These are phyloP conservation scores for Drosophila arizonae DNA, from an alignment of 1,140 invertebrate species.

Conservation along the genomic window DNA sequence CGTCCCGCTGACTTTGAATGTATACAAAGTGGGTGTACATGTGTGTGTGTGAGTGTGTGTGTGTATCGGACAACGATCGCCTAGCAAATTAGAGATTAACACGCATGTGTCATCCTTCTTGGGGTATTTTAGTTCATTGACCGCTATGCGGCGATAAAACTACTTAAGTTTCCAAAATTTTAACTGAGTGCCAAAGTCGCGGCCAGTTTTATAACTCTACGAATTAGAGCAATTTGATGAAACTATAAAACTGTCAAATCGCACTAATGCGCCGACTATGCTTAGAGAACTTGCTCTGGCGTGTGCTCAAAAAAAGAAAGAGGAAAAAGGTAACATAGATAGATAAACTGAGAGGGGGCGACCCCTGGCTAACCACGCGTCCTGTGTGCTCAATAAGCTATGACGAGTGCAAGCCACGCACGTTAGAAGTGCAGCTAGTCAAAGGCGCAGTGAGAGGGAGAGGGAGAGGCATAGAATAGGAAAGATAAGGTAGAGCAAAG, in stretches of 20 bases:
- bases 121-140: constrained; percentile 56
- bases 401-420: constrained; percentile 44
- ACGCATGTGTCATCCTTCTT: constrained; percentile 75
- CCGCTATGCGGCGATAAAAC: constrained; percentile 62
- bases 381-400: constrained; percentile 70
- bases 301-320: constrained; percentile 25
- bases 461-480: not conserved
- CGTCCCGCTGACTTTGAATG: constrained; percentile 42
- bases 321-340: constrained; percentile 20
- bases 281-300: constrained; percentile 27
- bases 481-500: not conserved
- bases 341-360: constrained; percentile 29
- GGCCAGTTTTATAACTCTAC: constrained; percentile 75
- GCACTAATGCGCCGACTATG: constrained; percentile 56
- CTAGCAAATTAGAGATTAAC: constrained; percentile 80
- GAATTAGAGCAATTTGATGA: constrained; percentile 74
- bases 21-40: constrained; percentile 1
- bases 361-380: not conserved
- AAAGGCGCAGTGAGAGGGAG: not conserved
- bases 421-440: constrained; percentile 52
- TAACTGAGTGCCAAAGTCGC: constrained; percentile 54
- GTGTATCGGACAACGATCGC: constrained; percentile 51
- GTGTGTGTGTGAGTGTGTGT: constrained; percentile 9
- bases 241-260: constrained; percentile 78
- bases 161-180: constrained; percentile 54